A percentile compares a stretch with the other conserved stretches of the same genome.
Evolutionary conservation across 2,888 invertebrate species (phyloP).

Genomic region (Rhorus exstirpatorius): DNA sequence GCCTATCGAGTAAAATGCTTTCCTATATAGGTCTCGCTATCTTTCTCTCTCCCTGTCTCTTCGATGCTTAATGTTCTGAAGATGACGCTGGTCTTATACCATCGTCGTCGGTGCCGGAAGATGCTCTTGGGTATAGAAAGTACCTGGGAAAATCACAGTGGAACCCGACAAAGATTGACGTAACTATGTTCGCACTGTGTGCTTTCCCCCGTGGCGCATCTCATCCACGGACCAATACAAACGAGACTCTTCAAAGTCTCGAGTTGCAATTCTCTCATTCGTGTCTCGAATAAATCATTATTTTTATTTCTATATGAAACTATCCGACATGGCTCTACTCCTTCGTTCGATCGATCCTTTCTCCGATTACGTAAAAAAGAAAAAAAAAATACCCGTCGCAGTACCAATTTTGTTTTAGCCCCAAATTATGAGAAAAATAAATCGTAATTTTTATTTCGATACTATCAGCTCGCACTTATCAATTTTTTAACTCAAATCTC

Average conservation of each 20-base stretch:
- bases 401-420: neutral
- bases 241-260: constrained; percentile 43
- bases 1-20: neutral
- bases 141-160: constrained; percentile 57
- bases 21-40: too few species aligned
- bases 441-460: constrained; percentile 1
- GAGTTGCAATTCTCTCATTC: constrained; percentile 55
- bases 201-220: constrained; percentile 57
- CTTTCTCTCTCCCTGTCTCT: constrained; percentile 1
- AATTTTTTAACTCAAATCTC: neutral
- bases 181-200: constrained; percentile 58
- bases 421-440: neutral
- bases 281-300: constrained; percentile 56
- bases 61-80: constrained; percentile 39
- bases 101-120: constrained; percentile 52
- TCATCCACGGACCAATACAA: constrained; percentile 22
- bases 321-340: constrained; percentile 6
- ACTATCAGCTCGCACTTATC: neutral
- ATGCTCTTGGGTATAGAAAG: constrained; percentile 57
- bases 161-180: constrained; percentile 60
- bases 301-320: constrained; percentile 29
- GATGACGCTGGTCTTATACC: constrained; percentile 51
- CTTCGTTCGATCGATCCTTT: constrained; percentile 40
- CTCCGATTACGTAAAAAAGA: constrained; percentile 40
- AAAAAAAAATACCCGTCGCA: too few species aligned